Conservation (phyloP, 2,113 vertebrate species). For the Macquaria australasica region DNA sequence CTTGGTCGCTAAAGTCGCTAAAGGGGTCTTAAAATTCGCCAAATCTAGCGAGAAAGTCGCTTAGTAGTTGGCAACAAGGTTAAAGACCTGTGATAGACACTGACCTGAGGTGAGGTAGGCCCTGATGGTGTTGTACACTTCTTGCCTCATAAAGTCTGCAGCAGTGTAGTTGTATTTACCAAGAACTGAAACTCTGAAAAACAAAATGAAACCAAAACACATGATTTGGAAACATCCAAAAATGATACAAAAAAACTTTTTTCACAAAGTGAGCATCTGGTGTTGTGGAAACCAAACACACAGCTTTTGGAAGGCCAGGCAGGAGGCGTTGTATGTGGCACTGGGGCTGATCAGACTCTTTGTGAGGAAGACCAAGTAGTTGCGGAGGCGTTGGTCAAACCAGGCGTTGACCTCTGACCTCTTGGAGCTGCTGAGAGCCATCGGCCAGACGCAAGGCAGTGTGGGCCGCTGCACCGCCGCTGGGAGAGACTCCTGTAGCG, state of each 20-base stretch:
- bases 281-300: constrained; percentile 47
- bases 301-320: constrained; percentile 81
- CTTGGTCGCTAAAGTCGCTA: background rate
- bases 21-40: background rate
- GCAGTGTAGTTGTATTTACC: constrained; percentile 66
- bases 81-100: background rate
- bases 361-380: constrained; percentile 80
- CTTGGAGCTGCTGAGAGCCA: constrained; percentile 65
- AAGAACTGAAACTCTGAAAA: constrained; percentile 76
- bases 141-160: constrained; percentile 56
- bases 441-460: constrained; percentile 79
- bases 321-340: constrained; percentile 68
- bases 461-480: constrained; percentile 51
- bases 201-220: background rate
- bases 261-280: background rate
- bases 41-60: background rate
- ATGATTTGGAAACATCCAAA: background rate
- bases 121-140: constrained; percentile 78
- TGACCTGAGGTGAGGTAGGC: constrained; percentile 79
- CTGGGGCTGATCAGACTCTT: constrained; percentile 70
- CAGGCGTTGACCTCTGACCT: constrained; percentile 73
- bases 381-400: constrained; percentile 70
- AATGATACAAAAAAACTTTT: background rate
- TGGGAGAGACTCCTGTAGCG: constrained; percentile 74
- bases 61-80: background rate